Evolutionary conservation across 2,888 invertebrate species (phyloP).

Genomic region (Bombyx huttoni): DNA sequence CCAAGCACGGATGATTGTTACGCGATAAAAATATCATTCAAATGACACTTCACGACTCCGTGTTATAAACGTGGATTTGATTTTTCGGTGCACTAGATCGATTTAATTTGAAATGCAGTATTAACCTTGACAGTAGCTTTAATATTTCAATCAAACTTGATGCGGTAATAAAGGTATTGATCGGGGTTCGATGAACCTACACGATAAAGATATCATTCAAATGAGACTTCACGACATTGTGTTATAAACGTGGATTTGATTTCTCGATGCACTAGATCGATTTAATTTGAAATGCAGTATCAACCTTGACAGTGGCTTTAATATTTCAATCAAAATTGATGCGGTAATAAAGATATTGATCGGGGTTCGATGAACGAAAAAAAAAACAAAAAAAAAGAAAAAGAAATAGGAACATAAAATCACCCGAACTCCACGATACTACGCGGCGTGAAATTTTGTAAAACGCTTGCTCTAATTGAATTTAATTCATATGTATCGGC

Average conservation of each 20-base stretch:
- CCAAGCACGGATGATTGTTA: too few species aligned
- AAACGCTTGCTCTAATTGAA: constrained; percentile 30
- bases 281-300: not conserved
- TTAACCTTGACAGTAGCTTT: not conserved
- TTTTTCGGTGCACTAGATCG: not conserved
- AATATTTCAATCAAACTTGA: not conserved
- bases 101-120: not conserved
- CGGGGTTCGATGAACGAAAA: not conserved
- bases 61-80: not conserved
- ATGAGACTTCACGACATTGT: not conserved
- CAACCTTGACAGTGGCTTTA: not conserved
- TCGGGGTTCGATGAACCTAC: not conserved
- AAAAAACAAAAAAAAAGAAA: not conserved
- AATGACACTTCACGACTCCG: not conserved
- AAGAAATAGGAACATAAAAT: not conserved
- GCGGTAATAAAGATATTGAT: not conserved
- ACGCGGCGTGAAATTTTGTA: constrained; percentile 20
- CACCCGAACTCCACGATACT: not conserved
- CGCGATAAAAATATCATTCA: not conserved
- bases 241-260: not conserved
- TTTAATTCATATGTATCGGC: constrained; percentile 25
- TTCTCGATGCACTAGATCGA: not conserved
- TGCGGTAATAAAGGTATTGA: not conserved
- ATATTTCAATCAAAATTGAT: not conserved
- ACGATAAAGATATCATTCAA: too few species aligned